Percentiles rank a stretch among this genome's conserved stretches.
Evolutionary conservation across 2,888 invertebrate genomes (phyloP).

Genomic region (Thereva unica): DNA sequence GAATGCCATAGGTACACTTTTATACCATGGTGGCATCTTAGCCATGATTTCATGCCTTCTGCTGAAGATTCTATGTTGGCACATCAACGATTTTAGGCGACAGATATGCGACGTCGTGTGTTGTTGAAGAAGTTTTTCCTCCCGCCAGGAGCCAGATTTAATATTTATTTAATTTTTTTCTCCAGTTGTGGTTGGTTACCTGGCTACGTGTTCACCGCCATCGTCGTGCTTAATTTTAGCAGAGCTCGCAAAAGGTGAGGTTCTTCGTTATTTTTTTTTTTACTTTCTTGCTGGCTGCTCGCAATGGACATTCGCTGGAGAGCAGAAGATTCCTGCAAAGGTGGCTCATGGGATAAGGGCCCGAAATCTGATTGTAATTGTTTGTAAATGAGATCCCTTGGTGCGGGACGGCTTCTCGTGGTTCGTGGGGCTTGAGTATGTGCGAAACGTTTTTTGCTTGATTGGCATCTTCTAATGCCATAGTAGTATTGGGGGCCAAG

Average conservation of each 20-base stretch:
- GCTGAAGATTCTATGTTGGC: slow-evolving; percentile 23
- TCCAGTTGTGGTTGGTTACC: too few species aligned
- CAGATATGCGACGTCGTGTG: slow-evolving; percentile 21
- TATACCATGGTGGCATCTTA: slow-evolving; percentile 1
- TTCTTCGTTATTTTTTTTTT: slow-evolving; percentile 2
- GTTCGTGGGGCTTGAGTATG: slow-evolving; percentile 9
- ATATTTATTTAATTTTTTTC: too few species aligned
- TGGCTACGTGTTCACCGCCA: neutral
- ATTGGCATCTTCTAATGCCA: neutral
- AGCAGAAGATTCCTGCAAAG: neutral
- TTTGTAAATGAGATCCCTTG: slow-evolving; percentile 29
- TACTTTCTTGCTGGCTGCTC: neutral
- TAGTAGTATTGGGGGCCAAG: too few species aligned
- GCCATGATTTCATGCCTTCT: slow-evolving; percentile 14
- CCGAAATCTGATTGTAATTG: slow-evolving; percentile 33
- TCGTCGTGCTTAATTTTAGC: slow-evolving; percentile 11
- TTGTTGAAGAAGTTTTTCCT: slow-evolving; percentile 4
- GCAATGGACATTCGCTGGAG: neutral
- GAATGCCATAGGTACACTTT: neutral
- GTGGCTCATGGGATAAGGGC: neutral
- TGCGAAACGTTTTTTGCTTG: slow-evolving; percentile 15
- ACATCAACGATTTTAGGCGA: slow-evolving; percentile 21
- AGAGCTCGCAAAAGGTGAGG: neutral
- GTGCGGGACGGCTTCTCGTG: slow-evolving; percentile 9
- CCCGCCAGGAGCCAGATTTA: too few species aligned